These are phyloP conservation scores for Hypomecis punctinalis DNA, from an alignment of 2,888 invertebrate species.

Conservation along the genomic window DNA sequence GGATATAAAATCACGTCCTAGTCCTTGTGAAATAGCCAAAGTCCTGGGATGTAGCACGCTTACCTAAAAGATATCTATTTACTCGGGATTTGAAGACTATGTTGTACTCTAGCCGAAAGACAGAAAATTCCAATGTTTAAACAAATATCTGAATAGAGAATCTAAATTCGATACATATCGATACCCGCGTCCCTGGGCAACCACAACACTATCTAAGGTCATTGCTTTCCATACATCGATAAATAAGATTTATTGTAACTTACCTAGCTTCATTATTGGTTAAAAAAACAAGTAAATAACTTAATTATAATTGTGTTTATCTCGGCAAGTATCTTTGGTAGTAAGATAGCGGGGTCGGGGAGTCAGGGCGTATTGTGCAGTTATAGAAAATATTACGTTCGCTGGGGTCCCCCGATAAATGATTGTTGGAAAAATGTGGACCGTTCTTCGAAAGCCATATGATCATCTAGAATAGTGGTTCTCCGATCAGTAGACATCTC, in stretches of 20 bases:
- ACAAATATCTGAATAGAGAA: too few relatives aligned
- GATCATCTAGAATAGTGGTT: too few relatives aligned
- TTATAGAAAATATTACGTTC: constrained; percentile 29
- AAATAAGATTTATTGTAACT: constrained; percentile 9
- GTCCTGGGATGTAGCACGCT: too few relatives aligned
- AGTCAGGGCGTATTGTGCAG: constrained; percentile 23
- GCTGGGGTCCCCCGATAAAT: constrained; percentile 37
- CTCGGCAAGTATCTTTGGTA: constrained; percentile 20
- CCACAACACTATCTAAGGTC: constrained; percentile 9
- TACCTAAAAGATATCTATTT: too few relatives aligned
- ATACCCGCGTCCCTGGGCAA: background rate
- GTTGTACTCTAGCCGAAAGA: too few relatives aligned
- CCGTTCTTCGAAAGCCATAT: background rate
- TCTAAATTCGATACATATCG: background rate
- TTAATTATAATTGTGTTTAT: constrained; percentile 31
- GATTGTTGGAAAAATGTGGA: constrained; percentile 12
- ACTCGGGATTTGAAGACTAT: too few relatives aligned
- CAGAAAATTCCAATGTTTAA: too few relatives aligned
- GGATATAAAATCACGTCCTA: too few relatives aligned
- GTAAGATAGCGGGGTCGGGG: constrained; percentile 24
- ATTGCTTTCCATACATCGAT: constrained; percentile 15
- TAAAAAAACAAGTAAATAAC: constrained; percentile 33
- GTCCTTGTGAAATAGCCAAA: too few relatives aligned
- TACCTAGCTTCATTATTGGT: constrained; percentile 14
- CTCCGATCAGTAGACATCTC: too few relatives aligned